phyloP scores from a whole-genome alignment of 2,888 invertebrate species.

The Yponomeuta cagnagella region DNA sequence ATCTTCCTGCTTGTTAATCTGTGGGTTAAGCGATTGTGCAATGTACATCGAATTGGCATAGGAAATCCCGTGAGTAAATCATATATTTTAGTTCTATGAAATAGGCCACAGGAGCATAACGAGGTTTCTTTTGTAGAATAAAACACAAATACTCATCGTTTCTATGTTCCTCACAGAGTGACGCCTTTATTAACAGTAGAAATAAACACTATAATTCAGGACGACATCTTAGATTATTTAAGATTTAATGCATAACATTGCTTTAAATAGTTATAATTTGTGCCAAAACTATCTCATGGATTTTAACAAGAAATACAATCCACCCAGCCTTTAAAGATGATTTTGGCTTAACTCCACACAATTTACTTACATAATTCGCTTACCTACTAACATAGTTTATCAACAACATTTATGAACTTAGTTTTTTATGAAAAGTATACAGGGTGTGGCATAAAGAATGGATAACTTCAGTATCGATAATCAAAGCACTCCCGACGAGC shows the following conservation, averaged over 20 bases:
- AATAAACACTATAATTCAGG: background rate
- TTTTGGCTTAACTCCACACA: slow-evolving; percentile 30
- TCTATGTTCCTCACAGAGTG: background rate
- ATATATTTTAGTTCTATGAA: no score
- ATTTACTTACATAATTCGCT: background rate
- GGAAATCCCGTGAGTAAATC: no score
- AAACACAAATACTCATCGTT: background rate
- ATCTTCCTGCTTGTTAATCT: no score
- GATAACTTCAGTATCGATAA: no score
- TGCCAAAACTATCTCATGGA: slow-evolving; percentile 52
- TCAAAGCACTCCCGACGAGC: no score
- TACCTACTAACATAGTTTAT: background rate
- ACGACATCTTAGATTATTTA: background rate
- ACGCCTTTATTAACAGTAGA: background rate
- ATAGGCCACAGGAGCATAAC: no score
- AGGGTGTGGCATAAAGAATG: no score
- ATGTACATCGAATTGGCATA: no score
- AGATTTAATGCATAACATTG: background rate
- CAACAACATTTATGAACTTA: background rate
- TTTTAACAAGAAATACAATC: slow-evolving; percentile 31
- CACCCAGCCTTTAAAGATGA: slow-evolving; percentile 62
- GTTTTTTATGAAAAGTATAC: background rate
- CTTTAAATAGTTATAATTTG: background rate
- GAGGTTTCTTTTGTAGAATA: background rate
- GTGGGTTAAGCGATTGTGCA: no score